Conservation (phyloP, 2,113 vertebrate species). For the Loxodonta africana region DNA sequence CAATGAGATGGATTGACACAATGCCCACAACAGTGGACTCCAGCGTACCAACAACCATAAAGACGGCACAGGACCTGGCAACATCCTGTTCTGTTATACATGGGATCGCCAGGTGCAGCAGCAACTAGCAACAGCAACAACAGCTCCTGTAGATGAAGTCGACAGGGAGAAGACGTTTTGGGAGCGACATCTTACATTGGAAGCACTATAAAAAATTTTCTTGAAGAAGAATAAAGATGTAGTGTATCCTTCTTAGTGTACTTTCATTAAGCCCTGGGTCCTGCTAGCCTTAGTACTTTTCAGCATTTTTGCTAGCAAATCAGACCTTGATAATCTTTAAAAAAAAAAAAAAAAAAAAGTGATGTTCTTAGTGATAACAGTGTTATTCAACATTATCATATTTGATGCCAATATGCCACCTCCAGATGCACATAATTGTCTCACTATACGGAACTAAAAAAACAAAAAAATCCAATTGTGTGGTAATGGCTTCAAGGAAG, state of each 20-base stretch:
- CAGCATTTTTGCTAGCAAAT: conserved; percentile 45
- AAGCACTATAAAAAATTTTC: conserved; percentile 65
- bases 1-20: neutral
- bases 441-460: conserved; percentile 69
- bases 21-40: neutral
- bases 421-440: conserved; percentile 27
- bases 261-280: conserved; percentile 30
- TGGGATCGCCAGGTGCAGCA: neutral
- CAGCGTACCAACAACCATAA: neutral
- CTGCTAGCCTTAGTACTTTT: conserved; percentile 13
- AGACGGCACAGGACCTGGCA: neutral
- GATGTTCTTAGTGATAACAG: neutral
- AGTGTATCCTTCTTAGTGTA: neutral
- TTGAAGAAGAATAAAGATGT: conserved; percentile 52
- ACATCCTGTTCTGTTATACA: neutral
- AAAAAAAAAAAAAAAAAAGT: neutral
- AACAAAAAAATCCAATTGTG: conserved; percentile 66
- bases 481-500: conserved; percentile 64
- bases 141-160: neutral
- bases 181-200: conserved; percentile 59
- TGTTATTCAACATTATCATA: conserved; percentile 6
- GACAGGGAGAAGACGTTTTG: conserved; percentile 47
- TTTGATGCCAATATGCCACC: neutral
- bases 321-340: conserved; percentile 27
- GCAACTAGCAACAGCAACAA: neutral